A percentile compares a stretch with the other conserved stretches of the same genome.
Conservation (phyloP, 2,113 vertebrate species). For the Saccopteryx bilineata region DNA sequence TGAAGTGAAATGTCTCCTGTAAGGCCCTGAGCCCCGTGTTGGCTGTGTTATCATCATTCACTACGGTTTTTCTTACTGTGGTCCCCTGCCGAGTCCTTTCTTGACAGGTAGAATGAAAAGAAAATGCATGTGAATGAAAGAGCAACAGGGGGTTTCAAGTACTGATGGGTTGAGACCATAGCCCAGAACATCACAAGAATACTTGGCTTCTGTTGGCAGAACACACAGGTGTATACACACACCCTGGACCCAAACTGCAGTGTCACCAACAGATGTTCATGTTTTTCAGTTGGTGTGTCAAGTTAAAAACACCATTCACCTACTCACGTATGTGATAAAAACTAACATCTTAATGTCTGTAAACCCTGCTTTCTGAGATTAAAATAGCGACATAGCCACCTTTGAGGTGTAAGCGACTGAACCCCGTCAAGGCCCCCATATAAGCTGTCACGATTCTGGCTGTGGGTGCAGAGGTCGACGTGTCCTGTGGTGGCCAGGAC, state of each 20-base stretch:
- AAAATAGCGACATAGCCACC: background rate
- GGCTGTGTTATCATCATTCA: background rate
- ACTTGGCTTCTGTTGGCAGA: background rate
- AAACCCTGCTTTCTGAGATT: background rate
- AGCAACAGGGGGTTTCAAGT: background rate
- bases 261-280: background rate
- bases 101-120: background rate
- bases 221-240: background rate
- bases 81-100: background rate
- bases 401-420: background rate
- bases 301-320: background rate
- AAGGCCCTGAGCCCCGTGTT: background rate
- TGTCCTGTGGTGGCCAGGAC: accelerated
- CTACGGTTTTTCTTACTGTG: background rate
- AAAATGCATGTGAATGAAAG: background rate
- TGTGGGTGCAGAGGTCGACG: background rate
- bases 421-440: background rate
- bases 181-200: background rate
- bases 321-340: background rate
- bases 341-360: background rate
- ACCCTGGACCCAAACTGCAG: background rate
- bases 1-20: background rate
- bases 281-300: background rate
- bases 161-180: background rate
- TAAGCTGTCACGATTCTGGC: too few species aligned